Evolutionary conservation across 1,140 invertebrate genomes (phyloP), one percentile per base, ranked within the genome.

Genomic region (Drosophila triauraria): DNA sequence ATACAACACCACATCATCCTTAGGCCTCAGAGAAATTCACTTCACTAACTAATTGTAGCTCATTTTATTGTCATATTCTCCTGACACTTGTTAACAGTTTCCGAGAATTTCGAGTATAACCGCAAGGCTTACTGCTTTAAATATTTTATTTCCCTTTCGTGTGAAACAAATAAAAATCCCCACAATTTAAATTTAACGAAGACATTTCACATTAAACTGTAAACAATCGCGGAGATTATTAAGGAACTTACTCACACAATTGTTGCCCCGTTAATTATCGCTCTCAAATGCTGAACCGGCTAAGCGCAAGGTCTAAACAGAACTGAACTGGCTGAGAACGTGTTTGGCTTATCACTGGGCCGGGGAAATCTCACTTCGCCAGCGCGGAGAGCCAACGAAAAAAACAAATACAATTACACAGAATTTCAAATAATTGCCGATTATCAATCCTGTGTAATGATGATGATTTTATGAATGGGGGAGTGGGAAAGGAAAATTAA

Each of bases 261-360:
- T 17, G 17, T 44, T 25, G 56, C 40, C 27, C 2, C 35, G 23
- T 20, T 27, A 48, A 27, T 43, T 35, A 23, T 20, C 15, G 25
- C 68, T 58, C 65, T 43, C 8, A 35, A 60, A 64, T 60, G 47
- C 44, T 59, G 35, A 78, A 75, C 80, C 80, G 69, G 50, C 80
- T 63, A 60, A 75, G 50, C 47, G 43, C 38, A 75, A 44, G 46
- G 58, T 65, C 60, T 44, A 61, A 50, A 48, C 46, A 35, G 59
- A 75, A 82, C 80, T 82, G 75, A 82, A 32, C 47, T 12, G 48
- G 23, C 35, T 48, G 48, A 50, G 63, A 78, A 59, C 63, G 23
- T 56, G 76, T 48, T 48, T 23, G 43, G 43, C 61, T 56, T 71
- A 76, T 82, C 68, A 63, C 27, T 44, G 10, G 35, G 27, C 17